A percentile compares a stretch with the other conserved stretches of the same genome.
phyloP scores from a whole-genome alignment of 2,797 vertebrate genomes.

The Notolabrus celidotus region DNA sequence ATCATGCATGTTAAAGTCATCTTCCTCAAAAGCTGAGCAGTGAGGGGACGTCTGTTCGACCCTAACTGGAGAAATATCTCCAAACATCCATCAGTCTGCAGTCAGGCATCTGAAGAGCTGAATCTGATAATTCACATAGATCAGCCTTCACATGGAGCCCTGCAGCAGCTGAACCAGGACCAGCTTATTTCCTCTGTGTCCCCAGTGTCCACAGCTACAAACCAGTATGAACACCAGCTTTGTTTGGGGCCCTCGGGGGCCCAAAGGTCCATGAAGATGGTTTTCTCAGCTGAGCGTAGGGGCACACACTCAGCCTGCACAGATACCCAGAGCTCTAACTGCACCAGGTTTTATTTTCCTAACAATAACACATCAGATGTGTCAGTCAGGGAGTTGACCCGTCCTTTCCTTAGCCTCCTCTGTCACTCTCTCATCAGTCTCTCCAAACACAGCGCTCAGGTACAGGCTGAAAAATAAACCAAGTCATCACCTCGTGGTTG shows the following conservation, averaged over 20 bases:
- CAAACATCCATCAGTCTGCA: conserved; percentile 21
- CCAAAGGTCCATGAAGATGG: conserved; percentile 36
- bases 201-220: conserved; percentile 57
- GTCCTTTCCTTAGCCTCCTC: not conserved
- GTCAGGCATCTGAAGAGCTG: not conserved
- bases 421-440: conserved; percentile 34
- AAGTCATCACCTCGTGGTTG: conserved; percentile 40
- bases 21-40: conserved; percentile 33
- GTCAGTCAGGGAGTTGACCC: conserved; percentile 3
- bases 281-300: conserved; percentile 67
- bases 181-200: conserved; percentile 44
- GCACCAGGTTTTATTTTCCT: conserved; percentile 55
- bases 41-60: conserved; percentile 7
- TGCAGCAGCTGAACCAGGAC: conserved; percentile 45
- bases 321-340: conserved; percentile 37
- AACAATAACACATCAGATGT: conserved; percentile 41
- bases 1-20: conserved; percentile 67
- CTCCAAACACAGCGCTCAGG: conserved; percentile 10
- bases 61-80: conserved; percentile 36
- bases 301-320: conserved; percentile 44
- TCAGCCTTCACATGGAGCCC: not conserved
- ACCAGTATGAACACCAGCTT: conserved; percentile 68
- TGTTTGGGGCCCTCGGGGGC: conserved; percentile 62
- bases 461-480: conserved; percentile 47
- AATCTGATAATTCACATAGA: conserved; percentile 5